Base-by-base conservation (phyloP, 1,140 invertebrate genomes). In the Ceratosolen solmsi region DNA sequence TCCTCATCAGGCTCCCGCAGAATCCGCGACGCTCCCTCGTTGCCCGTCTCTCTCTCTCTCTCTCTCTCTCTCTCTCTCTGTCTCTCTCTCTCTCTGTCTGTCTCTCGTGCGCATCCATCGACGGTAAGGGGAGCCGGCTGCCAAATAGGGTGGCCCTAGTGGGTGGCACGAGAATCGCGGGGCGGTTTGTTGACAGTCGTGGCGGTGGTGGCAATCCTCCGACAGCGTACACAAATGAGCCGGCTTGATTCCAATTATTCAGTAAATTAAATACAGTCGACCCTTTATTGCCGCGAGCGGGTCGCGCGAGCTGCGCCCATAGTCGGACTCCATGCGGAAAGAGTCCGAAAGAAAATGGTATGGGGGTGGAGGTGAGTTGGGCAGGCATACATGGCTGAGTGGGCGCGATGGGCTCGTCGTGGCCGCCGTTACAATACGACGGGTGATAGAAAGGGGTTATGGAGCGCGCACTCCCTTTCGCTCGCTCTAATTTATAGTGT, bases 201-300 rank as follows among this genome's bases (percentile, higher is more conserved):
- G 36, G 68, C 68, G 68, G 41, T 8, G 63, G 75, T 58, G 60
- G 73, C 51, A 54, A 13, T 17, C 22, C 27, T 22, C 73, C n/a
- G 65, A 1, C 80, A 11, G 36, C 25, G 70, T 51, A 85, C 85
- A 87, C 88, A 91, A 92, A 91, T 91, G 90, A 91, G 90, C 84
- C 89, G 86, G 90, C 89, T 92, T 91, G 89, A 90, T 91, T 90
- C 88, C 90, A 91, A 92, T 91, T 92, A 92, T 92, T 91, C 91
- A 90, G 89, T 92, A 90, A 92, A 92, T 92, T 92, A 92, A 92
- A 91, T 91, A 90, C 91, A 87, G 79, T 86, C 74, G 76, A 13
- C 46, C 82, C 87, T 90, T 90, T 88, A 89, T 86, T 86, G 85
- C 83, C 84, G 9, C 7, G n/a, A 25, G 27, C 77, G 73, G 38